Base-by-base conservation (phyloP, 2,888 invertebrate species). In the Aelia acuminata region DNA sequence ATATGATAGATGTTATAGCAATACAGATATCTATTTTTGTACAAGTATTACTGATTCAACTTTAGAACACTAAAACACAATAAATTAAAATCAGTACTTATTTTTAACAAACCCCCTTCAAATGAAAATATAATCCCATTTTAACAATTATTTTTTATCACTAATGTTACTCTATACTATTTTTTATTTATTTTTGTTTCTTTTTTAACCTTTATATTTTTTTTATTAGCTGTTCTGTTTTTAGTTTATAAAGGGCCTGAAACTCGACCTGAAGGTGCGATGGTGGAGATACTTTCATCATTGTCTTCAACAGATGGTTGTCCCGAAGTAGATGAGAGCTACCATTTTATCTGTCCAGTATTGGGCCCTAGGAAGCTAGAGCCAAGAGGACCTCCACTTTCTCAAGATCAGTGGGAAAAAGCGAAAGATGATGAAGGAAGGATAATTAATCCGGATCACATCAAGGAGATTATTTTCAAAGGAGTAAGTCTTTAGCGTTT, bases 401-500 rank as follows among this genome's bases (percentile, higher is more conserved):
- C 94, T 0, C 93, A 94, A 89, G 95, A 95, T 90, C 96, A 97
- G 91, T 99, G 98, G 98, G 93, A 95, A 15, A 95, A 95, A 87
- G 95, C 96, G 91, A 95, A 96, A 92, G 96, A 97, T 91, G 92
- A 94, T 3, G 96, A 97, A 89, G 98, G 98, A 1, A 94, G 96
- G 91, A 94, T 99, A 63, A 94, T 94, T 84, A 95, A 98, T 92
- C 94, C 96, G 0, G 96, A 96, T 15, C 94, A 95, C 13, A 94
- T 98, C 0, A 97, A 96, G 92, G 95, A 96, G 91, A 95, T 97
- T 84, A 96, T 99, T 91, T 99, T 98, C 92, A 95, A 96, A 93
- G 99, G 99, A 91, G 97, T 97, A 92, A 93, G 94, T 93, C 90
- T 50, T 87, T 20, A 22, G 20, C 35, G 31, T 70, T 70, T 18